Evolutionary conservation across 2,113 vertebrate genomes (phyloP).

Genomic region (Potamarius usumacintae): DNA sequence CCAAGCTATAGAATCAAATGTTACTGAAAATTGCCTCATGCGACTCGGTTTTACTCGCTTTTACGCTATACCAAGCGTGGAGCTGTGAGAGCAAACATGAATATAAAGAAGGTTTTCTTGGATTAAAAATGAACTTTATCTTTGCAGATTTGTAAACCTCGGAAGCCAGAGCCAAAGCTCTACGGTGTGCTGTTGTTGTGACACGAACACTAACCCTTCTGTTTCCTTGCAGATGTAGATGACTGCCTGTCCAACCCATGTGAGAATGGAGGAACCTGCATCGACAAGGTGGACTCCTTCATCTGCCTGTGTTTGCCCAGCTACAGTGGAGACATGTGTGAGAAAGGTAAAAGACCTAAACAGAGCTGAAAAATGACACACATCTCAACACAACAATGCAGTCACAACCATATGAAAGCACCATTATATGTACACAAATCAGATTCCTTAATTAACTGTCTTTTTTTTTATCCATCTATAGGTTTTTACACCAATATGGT

Average conservation of each 20-base stretch:
- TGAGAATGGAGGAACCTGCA: slow-evolving; percentile 91
- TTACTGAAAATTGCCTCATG: not conserved
- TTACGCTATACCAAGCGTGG: not conserved
- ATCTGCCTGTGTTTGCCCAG: slow-evolving; percentile 93
- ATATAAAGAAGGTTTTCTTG: not conserved
- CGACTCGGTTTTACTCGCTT: not conserved
- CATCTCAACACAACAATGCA: not conserved
- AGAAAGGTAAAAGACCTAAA: slow-evolving; percentile 80
- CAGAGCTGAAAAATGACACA: not conserved
- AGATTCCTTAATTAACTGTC: not conserved
- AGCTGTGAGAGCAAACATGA: not conserved
- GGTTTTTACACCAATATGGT: not conserved
- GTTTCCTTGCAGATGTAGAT: slow-evolving; percentile 69
- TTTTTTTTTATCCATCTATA: not conserved
- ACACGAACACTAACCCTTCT: not conserved
- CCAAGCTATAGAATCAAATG: not conserved
- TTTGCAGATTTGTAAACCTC: not conserved
- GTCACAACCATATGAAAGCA: not conserved
- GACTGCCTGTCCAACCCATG: slow-evolving; percentile 82
- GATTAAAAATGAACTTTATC: not conserved
- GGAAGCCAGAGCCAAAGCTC: not conserved
- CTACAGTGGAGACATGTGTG: slow-evolving; percentile 89
- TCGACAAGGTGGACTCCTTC: slow-evolving; percentile 89
- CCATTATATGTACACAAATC: not conserved
- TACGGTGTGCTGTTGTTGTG: not conserved